These are phyloP conservation scores for Lasioglossum leucozonium DNA, from an alignment of 2,888 invertebrate species.

Conservation along the genomic window DNA sequence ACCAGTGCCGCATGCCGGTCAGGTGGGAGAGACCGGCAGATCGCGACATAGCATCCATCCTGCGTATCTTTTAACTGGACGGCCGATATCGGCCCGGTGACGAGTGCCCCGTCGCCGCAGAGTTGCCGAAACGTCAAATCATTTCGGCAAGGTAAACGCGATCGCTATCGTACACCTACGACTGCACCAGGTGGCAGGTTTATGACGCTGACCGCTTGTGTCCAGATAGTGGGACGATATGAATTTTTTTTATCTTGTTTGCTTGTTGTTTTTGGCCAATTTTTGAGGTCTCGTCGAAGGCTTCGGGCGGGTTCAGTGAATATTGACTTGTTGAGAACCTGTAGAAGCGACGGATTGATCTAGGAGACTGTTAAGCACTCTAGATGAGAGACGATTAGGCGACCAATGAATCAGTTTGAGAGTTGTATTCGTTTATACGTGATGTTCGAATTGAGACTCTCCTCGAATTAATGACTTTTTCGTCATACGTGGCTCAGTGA, in stretches of 20 bases:
- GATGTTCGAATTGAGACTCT: no score
- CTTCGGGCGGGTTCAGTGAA: accelerated
- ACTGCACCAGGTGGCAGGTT: background rate
- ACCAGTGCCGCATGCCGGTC: conserved; percentile 44
- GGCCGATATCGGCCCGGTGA: conserved; percentile 57
- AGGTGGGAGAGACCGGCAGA: conserved; percentile 43
- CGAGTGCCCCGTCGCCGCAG: conserved; percentile 58
- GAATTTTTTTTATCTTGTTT: background rate
- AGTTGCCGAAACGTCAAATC: conserved; percentile 67
- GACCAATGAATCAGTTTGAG: no score
- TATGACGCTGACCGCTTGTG: background rate
- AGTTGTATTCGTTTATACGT: no score
- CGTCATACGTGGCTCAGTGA: no score
- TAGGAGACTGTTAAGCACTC: background rate
- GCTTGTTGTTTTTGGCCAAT: background rate
- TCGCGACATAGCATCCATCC: conserved; percentile 53
- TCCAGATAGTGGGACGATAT: background rate
- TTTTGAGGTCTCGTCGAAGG: background rate
- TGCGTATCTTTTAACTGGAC: conserved; percentile 65
- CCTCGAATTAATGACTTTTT: no score
- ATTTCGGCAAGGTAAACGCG: conserved; percentile 39
- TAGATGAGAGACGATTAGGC: background rate
- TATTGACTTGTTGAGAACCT: background rate
- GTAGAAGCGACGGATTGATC: background rate
- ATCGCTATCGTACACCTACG: conserved; percentile 24